phyloP scores from a whole-genome alignment of 2,797 vertebrate species.

The Periophthalmus magnuspinnatus region DNA sequence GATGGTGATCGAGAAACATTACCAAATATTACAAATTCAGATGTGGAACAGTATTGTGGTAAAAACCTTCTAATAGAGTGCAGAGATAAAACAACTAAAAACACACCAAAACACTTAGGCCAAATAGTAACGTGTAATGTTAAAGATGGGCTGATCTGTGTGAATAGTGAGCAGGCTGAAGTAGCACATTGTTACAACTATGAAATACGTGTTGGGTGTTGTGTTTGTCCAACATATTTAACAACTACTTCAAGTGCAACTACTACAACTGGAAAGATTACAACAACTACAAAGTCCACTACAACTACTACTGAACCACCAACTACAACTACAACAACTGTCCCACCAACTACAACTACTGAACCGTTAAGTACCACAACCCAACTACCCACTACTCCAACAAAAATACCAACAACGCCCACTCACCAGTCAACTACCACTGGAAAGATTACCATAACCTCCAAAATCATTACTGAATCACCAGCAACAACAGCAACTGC shows the following conservation, averaged over 20 bases:
- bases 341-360: background rate
- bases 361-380: background rate
- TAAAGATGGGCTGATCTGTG: slow-evolving; percentile 73
- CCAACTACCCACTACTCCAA: too few relatives aligned
- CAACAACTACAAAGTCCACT: background rate
- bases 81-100: slow-evolving; percentile 57
- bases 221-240: slow-evolving; percentile 24
- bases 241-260: background rate
- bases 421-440: too few relatives aligned
- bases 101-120: slow-evolving; percentile 48
- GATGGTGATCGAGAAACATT: slow-evolving; percentile 80
- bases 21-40: slow-evolving; percentile 61
- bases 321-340: background rate
- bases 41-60: slow-evolving; percentile 61
- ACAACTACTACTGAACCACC: background rate
- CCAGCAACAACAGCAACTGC: too few relatives aligned
- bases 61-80: slow-evolving; percentile 73
- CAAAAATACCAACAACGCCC: too few relatives aligned
- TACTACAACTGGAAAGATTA: background rate
- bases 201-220: slow-evolving; percentile 79
- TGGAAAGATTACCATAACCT: too few relatives aligned
- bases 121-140: slow-evolving; percentile 75
- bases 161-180: slow-evolving; percentile 63
- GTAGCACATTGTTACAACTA: slow-evolving; percentile 76
- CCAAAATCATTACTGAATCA: too few relatives aligned